phyloP scores from a whole-genome alignment of 1,140 invertebrate genomes.

The Aphidius ervi region DNA sequence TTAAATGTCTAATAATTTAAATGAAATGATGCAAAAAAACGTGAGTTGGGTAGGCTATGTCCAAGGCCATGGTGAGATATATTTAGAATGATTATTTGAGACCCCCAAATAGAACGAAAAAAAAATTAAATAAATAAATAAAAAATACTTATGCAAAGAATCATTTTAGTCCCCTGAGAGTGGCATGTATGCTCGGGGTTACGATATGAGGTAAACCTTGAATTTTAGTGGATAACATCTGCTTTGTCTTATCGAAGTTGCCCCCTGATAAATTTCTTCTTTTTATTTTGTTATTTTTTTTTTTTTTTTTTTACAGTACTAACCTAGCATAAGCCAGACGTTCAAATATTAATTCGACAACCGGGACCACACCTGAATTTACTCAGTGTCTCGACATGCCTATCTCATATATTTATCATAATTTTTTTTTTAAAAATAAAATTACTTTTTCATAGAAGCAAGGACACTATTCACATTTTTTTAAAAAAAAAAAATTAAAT shows the following conservation, averaged over 20 bases:
- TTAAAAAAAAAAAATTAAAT: too few species aligned
- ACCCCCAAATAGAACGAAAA: conserved; percentile 2
- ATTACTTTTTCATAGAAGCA: conserved; percentile 1
- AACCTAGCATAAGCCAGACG: conserved; percentile 53
- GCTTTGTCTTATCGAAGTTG: conserved; percentile 43
- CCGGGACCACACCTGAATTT: conserved; percentile 46
- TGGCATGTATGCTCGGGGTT: conserved; percentile 20
- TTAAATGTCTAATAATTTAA: conserved; percentile 43
- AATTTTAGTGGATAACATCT: conserved; percentile 54
- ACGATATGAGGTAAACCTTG: conserved; percentile 47
- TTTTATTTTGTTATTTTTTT: conserved; percentile 26
- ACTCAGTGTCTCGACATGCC: conserved; percentile 31
- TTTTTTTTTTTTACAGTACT: conserved; percentile 43
- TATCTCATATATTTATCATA: conserved; percentile 15
- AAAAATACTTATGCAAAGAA: too few species aligned
- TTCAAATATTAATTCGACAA: conserved; percentile 51
- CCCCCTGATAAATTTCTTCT: conserved; percentile 38
- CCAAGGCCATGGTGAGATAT: conserved; percentile 47
- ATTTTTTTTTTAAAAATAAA: not conserved
- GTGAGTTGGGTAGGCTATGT: conserved; percentile 36
- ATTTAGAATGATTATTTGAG: conserved; percentile 36
- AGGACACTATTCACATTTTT: too few species aligned
- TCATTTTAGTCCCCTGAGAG: too few species aligned
- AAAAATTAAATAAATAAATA: not conserved
- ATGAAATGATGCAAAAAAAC: conserved; percentile 33